phyloP scores from a whole-genome alignment of 1,140 invertebrate genomes.

The Tribolium madens region DNA sequence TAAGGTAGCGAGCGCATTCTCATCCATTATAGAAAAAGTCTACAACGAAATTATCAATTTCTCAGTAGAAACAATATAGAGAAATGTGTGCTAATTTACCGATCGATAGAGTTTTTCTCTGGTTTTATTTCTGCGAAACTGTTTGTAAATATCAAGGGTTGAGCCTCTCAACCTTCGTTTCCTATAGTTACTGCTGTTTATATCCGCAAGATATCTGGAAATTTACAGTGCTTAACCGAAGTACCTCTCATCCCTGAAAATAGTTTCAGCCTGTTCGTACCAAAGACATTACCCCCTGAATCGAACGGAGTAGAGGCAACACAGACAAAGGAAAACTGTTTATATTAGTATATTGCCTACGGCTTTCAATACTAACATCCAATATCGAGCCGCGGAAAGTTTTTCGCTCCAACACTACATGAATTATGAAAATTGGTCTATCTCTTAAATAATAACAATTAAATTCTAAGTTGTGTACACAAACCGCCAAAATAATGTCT shows the following conservation, averaged over 20 bases:
- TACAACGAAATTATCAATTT: background rate
- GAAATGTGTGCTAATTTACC: no score
- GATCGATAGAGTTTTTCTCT: no score
- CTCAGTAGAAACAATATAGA: no score
- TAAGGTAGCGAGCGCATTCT: background rate
- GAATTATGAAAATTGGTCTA: background rate
- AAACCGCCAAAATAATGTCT: constrained; percentile 23
- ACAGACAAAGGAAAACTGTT: constrained; percentile 23
- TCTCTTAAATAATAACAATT: constrained; percentile 1
- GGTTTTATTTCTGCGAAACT: background rate
- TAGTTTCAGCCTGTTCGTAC: background rate
- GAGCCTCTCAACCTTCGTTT: background rate
- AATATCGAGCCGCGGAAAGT: background rate
- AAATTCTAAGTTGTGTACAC: background rate
- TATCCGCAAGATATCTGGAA: constrained; percentile 2
- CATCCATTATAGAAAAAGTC: background rate
- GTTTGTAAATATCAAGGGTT: background rate
- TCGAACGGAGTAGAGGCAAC: constrained; percentile 11
- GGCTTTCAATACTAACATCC: constrained; percentile 7
- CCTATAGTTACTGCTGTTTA: background rate
- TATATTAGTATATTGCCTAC: constrained; percentile 5
- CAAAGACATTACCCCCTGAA: constrained; percentile 1
- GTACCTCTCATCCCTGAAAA: constrained; percentile 1
- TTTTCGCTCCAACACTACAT: background rate
- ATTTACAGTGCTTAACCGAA: constrained; percentile 5